Evolutionary conservation across 1,140 invertebrate species (phyloP).

Genomic region (Drosophila neocordata): DNA sequence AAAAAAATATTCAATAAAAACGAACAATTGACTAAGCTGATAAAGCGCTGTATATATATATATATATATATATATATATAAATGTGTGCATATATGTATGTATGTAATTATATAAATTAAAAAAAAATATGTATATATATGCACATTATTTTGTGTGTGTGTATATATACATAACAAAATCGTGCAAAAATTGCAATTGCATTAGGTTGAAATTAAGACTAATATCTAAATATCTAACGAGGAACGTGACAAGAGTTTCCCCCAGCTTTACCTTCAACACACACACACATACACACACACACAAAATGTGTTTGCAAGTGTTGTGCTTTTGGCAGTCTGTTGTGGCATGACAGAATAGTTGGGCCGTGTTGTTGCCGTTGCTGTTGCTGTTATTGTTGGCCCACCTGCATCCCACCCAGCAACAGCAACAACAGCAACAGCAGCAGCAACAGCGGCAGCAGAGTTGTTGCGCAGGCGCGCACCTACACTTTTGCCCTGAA

Average conservation of each 20-base stretch:
- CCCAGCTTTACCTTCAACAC: slow-evolving; percentile 1
- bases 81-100: too few relatives aligned
- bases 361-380: background rate
- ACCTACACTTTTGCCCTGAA: slow-evolving; percentile 69
- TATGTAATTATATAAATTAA: too few relatives aligned
- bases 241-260: slow-evolving; percentile 31
- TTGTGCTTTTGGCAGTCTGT: slow-evolving; percentile 57
- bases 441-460: background rate
- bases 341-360: slow-evolving; percentile 58
- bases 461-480: slow-evolving; percentile 45
- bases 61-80: too few relatives aligned
- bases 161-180: slow-evolving; percentile 43
- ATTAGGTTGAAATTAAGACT: slow-evolving; percentile 32
- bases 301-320: slow-evolving; percentile 52
- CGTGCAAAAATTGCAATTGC: slow-evolving; percentile 30
- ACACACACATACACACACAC: background rate
- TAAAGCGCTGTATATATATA: too few relatives aligned
- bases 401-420: slow-evolving; percentile 36
- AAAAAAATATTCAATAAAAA: too few relatives aligned
- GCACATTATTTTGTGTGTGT: background rate
- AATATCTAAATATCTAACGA: slow-evolving; percentile 8
- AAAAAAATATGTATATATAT: background rate
- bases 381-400: slow-evolving; percentile 30
- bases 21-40: too few relatives aligned
- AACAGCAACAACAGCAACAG: slow-evolving; percentile 14